Evolutionary conservation across 1,140 invertebrate species (phyloP).

Genomic region (Pentalonia nigronervosa): DNA sequence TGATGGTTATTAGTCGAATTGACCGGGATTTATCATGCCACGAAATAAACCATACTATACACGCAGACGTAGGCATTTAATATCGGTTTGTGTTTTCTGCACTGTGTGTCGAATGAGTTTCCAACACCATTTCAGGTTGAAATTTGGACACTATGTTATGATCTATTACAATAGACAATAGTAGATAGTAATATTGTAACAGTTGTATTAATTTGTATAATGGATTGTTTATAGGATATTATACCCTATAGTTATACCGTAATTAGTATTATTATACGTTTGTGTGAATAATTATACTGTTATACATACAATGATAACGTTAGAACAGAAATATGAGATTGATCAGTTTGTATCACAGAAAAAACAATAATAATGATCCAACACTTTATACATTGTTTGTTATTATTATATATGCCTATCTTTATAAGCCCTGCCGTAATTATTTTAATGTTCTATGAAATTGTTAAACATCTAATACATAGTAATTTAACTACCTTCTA

Average conservation of each 20-base stretch:
- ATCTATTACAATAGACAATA: not conserved
- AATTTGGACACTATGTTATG: not conserved
- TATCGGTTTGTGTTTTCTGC: not conserved
- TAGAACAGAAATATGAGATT: not conserved
- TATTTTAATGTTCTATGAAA: not conserved
- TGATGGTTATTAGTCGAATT: not conserved
- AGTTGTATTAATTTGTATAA: not conserved
- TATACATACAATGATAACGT: not conserved
- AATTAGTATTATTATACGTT: not conserved
- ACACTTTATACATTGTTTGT: not conserved
- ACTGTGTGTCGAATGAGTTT: not conserved
- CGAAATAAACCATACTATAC: not conserved
- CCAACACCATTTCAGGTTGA: not conserved
- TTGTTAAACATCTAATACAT: not conserved
- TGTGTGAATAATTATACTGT: not conserved
- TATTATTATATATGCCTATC: not conserved
- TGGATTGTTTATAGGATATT: not conserved
- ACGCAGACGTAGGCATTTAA: not conserved
- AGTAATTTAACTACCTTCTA: too few relatives aligned
- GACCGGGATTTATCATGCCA: not conserved
- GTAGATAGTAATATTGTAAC: not conserved
- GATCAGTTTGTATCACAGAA: not conserved
- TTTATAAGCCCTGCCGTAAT: not conserved
- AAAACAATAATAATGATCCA: not conserved
- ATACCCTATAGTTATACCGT: not conserved